Conservation (phyloP, 2,888 invertebrate species). For the Lysandra bellargus region DNA sequence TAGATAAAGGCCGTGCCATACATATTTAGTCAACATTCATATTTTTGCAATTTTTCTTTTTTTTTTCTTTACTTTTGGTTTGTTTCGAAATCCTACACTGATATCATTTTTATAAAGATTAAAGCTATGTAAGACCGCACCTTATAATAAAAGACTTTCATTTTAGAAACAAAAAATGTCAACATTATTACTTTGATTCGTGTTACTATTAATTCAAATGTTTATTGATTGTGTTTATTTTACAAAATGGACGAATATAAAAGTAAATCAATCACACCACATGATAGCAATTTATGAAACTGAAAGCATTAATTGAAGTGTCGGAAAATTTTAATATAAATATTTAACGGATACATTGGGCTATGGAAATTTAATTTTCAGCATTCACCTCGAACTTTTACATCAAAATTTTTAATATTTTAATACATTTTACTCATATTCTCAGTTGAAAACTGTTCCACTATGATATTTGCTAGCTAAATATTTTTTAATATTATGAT, state of each 20-base stretch:
- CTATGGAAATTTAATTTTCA: background rate
- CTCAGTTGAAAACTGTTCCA: background rate
- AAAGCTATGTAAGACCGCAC: background rate
- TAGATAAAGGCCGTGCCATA: conserved; percentile 55
- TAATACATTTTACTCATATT: too few species aligned
- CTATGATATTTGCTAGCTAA: background rate
- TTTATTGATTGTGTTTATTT: background rate
- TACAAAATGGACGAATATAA: background rate
- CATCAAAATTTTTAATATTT: too few species aligned
- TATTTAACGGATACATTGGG: background rate
- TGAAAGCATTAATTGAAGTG: conserved; percentile 1
- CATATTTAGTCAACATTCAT: conserved; percentile 47
- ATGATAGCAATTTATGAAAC: background rate
- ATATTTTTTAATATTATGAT: background rate
- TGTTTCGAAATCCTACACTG: background rate
- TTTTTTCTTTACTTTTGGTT: conserved; percentile 29
- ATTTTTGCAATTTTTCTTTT: conserved; percentile 40
- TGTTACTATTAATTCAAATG: background rate
- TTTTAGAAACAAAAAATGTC: background rate
- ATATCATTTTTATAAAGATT: background rate
- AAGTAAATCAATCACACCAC: background rate
- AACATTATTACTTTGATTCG: background rate
- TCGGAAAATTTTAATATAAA: conserved; percentile 1
- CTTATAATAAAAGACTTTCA: background rate
- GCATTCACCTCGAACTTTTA: too few species aligned